phyloP scores from a whole-genome alignment of 2,113 vertebrate genomes.

The Microcebus tavaratra region DNA sequence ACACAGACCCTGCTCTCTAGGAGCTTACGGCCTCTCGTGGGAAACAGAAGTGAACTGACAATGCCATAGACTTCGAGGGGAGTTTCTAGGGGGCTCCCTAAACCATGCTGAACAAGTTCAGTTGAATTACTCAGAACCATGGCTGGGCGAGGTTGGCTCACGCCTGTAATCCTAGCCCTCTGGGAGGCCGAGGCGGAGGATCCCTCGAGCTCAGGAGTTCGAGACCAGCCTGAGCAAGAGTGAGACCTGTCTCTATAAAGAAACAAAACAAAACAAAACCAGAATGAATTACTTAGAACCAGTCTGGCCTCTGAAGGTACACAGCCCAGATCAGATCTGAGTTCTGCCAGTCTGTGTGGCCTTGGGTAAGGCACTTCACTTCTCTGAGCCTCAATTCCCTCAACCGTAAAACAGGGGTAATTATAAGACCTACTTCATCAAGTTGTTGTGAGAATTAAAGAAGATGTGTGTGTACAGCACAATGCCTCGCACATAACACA shows the following conservation, averaged over 20 bases:
- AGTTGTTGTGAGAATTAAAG: not conserved
- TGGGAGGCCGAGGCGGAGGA: too few species aligned
- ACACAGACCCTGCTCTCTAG: not conserved
- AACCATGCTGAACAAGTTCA: not conserved
- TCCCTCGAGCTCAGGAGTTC: too few species aligned
- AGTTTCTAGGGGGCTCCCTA: not conserved
- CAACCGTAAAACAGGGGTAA: not conserved
- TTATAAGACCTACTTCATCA: not conserved
- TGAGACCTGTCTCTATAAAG: too few species aligned
- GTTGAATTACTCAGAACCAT: not conserved
- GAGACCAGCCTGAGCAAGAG: too few species aligned
- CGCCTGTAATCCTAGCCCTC: too few species aligned
- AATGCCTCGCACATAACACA: not conserved
- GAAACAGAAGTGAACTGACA: not conserved
- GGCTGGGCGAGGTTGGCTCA: too few species aligned
- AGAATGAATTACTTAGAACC: too few species aligned
- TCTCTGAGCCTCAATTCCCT: not conserved
- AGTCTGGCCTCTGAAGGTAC: not conserved
- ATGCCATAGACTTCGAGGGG: fast-evolving
- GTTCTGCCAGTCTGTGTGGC: not conserved
- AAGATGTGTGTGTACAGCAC: fast-evolving
- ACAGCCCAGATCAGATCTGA: not conserved
- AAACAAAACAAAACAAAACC: too few species aligned
- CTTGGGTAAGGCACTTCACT: not conserved
- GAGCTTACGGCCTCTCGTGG: not conserved